Evolutionary conservation across 2,113 vertebrate genomes (phyloP).

Genomic region (Loxodonta africana): DNA sequence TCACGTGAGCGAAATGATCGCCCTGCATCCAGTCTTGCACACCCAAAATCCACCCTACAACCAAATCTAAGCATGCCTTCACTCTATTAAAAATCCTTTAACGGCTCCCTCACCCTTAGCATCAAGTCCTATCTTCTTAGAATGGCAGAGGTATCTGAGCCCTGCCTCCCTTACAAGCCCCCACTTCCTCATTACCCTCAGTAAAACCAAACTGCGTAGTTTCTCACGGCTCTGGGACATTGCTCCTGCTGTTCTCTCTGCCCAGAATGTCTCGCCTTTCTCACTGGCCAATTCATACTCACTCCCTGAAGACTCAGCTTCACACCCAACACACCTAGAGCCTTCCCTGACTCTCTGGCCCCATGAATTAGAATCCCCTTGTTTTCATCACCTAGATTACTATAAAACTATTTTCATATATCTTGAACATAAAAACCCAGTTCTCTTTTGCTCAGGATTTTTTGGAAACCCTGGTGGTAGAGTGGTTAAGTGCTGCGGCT

Average conservation of each 20-base stretch:
- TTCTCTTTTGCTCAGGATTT: neutral
- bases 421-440: neutral
- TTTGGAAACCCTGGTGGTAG: neutral
- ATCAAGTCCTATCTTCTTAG: neutral
- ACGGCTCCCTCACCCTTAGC: neutral
- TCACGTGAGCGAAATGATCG: neutral
- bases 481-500: too few species aligned
- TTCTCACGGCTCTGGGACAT: neutral
- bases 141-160: neutral
- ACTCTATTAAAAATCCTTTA: neutral
- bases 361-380: conserved; percentile 31
- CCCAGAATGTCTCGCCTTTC: neutral
- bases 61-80: neutral
- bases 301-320: neutral
- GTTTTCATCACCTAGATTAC: neutral
- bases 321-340: neutral
- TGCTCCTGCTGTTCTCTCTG: neutral
- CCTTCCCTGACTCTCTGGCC: neutral
- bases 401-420: neutral
- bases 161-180: neutral
- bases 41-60: conserved; percentile 4
- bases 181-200: neutral
- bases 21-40: neutral
- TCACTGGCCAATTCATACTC: neutral
- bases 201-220: neutral